A percentile compares a stretch with the other conserved stretches of the same genome.
phyloP scores from a whole-genome alignment of 2,888 invertebrate genomes.

The Physocephala rufipes region DNA sequence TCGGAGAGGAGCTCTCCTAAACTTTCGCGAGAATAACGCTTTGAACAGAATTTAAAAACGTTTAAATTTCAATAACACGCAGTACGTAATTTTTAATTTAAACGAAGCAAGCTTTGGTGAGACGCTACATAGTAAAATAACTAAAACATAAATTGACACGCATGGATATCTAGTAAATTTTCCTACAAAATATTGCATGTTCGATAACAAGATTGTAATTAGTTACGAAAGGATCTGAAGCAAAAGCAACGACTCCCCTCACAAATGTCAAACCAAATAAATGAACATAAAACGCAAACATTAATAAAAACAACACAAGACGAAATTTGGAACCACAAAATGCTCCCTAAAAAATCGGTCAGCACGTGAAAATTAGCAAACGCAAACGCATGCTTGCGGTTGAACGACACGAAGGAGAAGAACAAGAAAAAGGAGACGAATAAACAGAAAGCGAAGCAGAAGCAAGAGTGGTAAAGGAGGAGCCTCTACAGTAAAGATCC shows the following conservation, averaged over 20 bases:
- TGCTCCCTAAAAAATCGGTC: conserved; percentile 11
- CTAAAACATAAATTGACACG: background rate
- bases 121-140: too few species aligned
- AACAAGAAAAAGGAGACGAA: conserved; percentile 8
- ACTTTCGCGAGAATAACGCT: too few species aligned
- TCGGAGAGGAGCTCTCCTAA: too few species aligned
- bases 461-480: conserved; percentile 8
- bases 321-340: conserved; percentile 21
- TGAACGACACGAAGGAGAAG: conserved; percentile 16
- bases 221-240: background rate
- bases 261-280: background rate
- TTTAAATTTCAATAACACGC: too few species aligned
- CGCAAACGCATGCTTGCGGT: conserved; percentile 16
- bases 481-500: too few species aligned
- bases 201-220: conserved; percentile 24
- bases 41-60: too few species aligned
- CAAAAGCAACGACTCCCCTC: background rate
- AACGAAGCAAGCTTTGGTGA: too few species aligned
- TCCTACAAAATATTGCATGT: background rate
- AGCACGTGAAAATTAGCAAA: conserved; percentile 14
- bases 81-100: too few species aligned
- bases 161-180: too few species aligned
- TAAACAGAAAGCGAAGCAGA: conserved; percentile 10
- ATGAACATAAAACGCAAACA: too few species aligned
- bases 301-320: too few species aligned